Conservation (phyloP, 2,888 invertebrate species). For the Ypsolopha scabrella region DNA sequence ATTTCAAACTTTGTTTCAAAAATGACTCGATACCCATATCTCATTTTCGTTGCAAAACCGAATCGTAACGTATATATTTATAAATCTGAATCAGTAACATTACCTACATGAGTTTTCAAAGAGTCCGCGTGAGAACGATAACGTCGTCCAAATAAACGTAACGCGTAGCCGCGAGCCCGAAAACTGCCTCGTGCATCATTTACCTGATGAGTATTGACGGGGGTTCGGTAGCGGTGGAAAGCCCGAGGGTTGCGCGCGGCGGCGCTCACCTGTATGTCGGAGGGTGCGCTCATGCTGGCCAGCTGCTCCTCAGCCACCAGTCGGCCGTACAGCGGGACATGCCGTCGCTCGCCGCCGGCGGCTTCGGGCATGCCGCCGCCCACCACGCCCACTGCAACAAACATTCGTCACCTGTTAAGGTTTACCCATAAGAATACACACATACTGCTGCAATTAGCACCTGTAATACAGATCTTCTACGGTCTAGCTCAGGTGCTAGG, state of each 20-base stretch:
- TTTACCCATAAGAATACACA: not conserved
- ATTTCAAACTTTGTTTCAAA: too few relatives aligned
- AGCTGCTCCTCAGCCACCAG: conserved; percentile 92
- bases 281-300: conserved; percentile 71
- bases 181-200: conserved; percentile 68
- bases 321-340: conserved; percentile 89
- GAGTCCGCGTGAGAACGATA: too few relatives aligned
- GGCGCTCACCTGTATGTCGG: conserved; percentile 75
- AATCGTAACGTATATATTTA: too few relatives aligned
- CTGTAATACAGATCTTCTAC: too few relatives aligned
- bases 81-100: too few relatives aligned
- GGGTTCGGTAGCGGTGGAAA: conserved; percentile 63
- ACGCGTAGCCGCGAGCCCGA: conserved; percentile 6
- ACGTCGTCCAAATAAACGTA: too few relatives aligned
- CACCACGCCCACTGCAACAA: conserved; percentile 58
- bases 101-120: too few relatives aligned
- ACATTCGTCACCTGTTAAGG: not conserved
- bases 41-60: too few relatives aligned
- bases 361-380: conserved; percentile 59
- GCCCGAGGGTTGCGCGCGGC: conserved; percentile 64
- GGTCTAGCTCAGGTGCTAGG: too few relatives aligned
- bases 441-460: not conserved
- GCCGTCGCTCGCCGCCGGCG: conserved; percentile 70
- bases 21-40: too few relatives aligned
- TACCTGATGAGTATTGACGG: conserved; percentile 40